phyloP scores from a whole-genome alignment of 2,113 vertebrate genomes.

The Prinia subflava region DNA sequence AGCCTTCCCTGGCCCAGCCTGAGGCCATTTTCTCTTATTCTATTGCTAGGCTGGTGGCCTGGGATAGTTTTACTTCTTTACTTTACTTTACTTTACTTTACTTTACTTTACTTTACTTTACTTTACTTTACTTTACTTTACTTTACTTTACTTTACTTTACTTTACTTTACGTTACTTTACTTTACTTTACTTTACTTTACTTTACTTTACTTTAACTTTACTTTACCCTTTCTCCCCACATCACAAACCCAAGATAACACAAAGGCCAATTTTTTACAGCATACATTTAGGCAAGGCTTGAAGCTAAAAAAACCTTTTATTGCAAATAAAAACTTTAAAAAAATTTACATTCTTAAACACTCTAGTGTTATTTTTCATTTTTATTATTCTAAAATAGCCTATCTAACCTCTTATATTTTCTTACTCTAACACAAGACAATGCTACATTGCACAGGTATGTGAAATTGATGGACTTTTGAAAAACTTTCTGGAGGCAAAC shows the following conservation, averaged over 20 bases:
- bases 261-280: background rate
- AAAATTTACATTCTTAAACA: background rate
- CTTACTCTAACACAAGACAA: background rate
- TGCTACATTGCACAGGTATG: background rate
- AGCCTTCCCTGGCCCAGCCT: background rate
- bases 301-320: background rate
- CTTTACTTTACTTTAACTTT: background rate
- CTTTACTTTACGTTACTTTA: background rate
- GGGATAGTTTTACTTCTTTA: background rate
- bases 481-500: background rate
- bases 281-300: background rate
- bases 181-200: background rate
- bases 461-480: background rate
- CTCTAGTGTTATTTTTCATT: background rate
- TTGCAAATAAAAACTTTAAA: background rate
- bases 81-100: background rate
- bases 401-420: background rate
- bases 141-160: background rate
- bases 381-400: background rate
- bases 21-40: background rate
- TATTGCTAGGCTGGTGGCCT: background rate
- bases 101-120: background rate
- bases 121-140: background rate
- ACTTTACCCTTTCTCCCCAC: background rate
- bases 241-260: background rate